A percentile compares a stretch with the other conserved stretches of the same genome.
These are phyloP conservation scores for Congeria kusceri DNA, from an alignment of 2,888 invertebrate species.

Conservation along the genomic window DNA sequence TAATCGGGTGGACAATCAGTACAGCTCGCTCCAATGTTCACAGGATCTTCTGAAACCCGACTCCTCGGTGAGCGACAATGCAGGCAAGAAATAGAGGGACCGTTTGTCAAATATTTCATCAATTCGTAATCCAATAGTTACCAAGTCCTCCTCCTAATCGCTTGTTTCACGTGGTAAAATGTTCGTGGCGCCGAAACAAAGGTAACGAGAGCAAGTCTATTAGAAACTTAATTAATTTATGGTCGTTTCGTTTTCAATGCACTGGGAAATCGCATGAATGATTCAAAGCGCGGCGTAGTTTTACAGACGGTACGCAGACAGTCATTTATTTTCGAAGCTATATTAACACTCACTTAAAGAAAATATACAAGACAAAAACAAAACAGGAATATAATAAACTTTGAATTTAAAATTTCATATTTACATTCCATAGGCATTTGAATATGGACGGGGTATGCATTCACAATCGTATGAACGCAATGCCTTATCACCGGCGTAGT, in stretches of 20 bases:
- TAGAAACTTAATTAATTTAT: conserved; percentile 4
- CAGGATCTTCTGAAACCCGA: conserved; percentile 51
- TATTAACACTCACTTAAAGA: too few species aligned
- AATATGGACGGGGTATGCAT: too few species aligned
- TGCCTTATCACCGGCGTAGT: too few species aligned
- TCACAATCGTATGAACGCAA: too few species aligned
- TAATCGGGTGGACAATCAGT: conserved; percentile 49
- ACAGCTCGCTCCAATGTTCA: conserved; percentile 55
- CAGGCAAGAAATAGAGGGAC: conserved; percentile 49
- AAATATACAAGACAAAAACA: too few species aligned
- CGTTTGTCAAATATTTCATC: conserved; percentile 60
- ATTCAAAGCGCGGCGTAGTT: too few species aligned
- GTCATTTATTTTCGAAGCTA: too few species aligned
- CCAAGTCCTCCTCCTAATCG: conserved; percentile 37
- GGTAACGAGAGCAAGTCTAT: neutral
- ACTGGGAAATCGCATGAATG: neutral
- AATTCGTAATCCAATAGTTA: conserved; percentile 48
- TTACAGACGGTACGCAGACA: too few species aligned
- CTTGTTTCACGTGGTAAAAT: conserved; percentile 37
- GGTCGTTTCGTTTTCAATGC: conserved; percentile 3
- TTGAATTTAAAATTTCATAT: too few species aligned
- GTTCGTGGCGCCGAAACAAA: conserved; percentile 42
- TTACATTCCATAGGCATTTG: too few species aligned
- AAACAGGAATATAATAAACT: too few species aligned
- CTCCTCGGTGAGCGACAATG: conserved; percentile 54